Base-by-base conservation (phyloP, 2,888 invertebrate species). In the Zhuqinia jingwanae region DNA sequence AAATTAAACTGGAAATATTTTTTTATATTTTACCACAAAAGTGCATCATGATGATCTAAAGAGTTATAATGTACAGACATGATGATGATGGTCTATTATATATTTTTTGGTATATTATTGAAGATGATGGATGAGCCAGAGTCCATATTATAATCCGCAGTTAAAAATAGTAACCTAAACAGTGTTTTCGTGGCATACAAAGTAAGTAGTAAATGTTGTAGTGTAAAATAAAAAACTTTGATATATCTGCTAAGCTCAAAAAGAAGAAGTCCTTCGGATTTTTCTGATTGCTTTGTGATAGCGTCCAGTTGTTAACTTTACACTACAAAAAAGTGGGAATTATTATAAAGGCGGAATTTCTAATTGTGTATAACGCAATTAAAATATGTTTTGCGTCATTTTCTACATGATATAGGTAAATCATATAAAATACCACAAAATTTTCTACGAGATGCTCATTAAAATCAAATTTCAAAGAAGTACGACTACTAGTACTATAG, bases 381-480 rank as follows among this genome's bases (percentile, higher is more conserved):
- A 63, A 70, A 70, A 25, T 1, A 47, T 42, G 30, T 53, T 65
- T 79, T 79, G 79, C 79, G 79, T 68, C 80, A 80, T 50, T 80
- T 80, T 68, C 80, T 53, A 36, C 36, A 36, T 36, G 3, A 3
- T 3, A 36, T 36, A 36, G 5, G 8, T 36, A 36, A 36, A 36
- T 8, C 3, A 36, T 3, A 36, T 36, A 36, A 6, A 36, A 36
- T 36, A 47, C 27, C 53, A 36, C 75, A 25, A 75, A 30, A 76
- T 70, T 6, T 70, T 27, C 20, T 68, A 45, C 13, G 36, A 53
- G 36, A 56, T 13, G 15, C 27, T 30, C 56, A 76, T 76, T 58
- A 79, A 25, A 45, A 25, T 6, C 13, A 25, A 17, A 30, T n/a
- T 47, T 45, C 36, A 27, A 45, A 68, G 13, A 50, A 6, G n/a